Evolutionary conservation across 2,888 invertebrate species (phyloP).

Genomic region (Plemyria rubiginata): DNA sequence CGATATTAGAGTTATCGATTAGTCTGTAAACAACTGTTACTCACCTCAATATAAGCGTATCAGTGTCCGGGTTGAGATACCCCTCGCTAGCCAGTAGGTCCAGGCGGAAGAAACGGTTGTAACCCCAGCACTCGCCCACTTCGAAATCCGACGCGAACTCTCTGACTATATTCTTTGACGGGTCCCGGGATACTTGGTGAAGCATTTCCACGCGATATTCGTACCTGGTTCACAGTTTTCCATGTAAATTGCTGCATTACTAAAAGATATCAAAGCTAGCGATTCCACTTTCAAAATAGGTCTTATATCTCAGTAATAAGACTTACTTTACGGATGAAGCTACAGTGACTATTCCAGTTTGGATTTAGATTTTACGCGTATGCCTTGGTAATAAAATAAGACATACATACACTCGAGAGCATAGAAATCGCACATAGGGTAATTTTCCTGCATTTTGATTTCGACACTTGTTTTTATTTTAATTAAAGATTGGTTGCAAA

Average conservation of each 20-base stretch:
- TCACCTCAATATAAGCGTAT: conserved; percentile 92
- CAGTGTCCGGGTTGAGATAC: conserved; percentile 92
- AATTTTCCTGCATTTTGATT: too few species aligned
- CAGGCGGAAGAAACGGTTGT: conserved; percentile 95
- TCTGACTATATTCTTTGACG: conserved; percentile 94
- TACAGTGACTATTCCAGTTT: too few species aligned
- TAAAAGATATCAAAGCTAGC: background rate
- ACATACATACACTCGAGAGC: too few species aligned
- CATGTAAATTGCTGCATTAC: conserved; percentile 1
- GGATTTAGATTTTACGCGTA: too few species aligned
- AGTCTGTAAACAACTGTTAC: conserved; percentile 9
- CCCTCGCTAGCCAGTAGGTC: conserved; percentile 96
- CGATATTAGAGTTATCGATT: background rate
- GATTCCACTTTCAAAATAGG: background rate
- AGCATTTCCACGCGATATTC: conserved; percentile 98
- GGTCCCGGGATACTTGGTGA: conserved; percentile 93
- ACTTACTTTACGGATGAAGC: background rate
- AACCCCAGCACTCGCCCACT: conserved; percentile 98
- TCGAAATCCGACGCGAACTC: conserved; percentile 98
- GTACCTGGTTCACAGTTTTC: conserved; percentile 82
- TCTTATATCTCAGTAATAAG: conserved; percentile 3
- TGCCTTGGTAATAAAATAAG: too few species aligned
- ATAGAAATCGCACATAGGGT: too few species aligned
- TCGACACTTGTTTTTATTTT: too few species aligned
- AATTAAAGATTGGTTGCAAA: too few species aligned